These are phyloP conservation scores for Campoletis raptor DNA, from an alignment of 2,888 invertebrate genomes.

Conservation along the genomic window DNA sequence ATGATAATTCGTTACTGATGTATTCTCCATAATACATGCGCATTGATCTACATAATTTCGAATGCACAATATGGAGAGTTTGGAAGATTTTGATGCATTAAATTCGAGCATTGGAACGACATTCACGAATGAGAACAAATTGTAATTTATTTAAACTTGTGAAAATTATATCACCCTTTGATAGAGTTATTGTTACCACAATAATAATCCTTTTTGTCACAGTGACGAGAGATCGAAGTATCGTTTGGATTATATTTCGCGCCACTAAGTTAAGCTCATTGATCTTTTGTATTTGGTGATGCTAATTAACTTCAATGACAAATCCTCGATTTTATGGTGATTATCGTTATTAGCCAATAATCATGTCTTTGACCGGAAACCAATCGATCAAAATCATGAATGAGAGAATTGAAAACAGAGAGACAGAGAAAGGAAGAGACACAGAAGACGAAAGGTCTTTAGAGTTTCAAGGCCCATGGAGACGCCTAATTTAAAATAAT, in stretches of 20 bases:
- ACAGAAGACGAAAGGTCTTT: conserved; percentile 3
- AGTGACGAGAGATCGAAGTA: conserved; percentile 9
- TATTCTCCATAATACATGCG: background rate
- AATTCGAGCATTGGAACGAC: background rate
- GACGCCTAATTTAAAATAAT: conserved; percentile 33
- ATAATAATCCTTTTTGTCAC: conserved; percentile 1
- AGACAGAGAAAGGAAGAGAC: background rate
- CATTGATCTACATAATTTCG: background rate
- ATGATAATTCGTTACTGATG: background rate
- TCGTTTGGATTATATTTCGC: conserved; percentile 22
- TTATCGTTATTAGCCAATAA: conserved; percentile 18
- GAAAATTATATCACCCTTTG: conserved; percentile 1
- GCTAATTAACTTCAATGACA: conserved; percentile 33
- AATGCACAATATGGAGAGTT: background rate
- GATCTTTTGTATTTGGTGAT: conserved; percentile 13
- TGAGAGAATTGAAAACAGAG: background rate
- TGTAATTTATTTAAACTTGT: background rate
- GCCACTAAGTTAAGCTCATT: background rate
- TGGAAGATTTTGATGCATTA: background rate
- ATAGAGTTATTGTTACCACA: background rate
- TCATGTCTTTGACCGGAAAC: conserved; percentile 19
- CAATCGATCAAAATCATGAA: conserved; percentile 15
- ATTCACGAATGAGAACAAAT: background rate
- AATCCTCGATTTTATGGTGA: conserved; percentile 38
- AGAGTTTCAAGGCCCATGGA: conserved; percentile 32